A percentile compares a stretch with the other conserved stretches of the same genome.
Conservation (phyloP, 2,797 vertebrate genomes). For the Myotis myotis region DNA sequence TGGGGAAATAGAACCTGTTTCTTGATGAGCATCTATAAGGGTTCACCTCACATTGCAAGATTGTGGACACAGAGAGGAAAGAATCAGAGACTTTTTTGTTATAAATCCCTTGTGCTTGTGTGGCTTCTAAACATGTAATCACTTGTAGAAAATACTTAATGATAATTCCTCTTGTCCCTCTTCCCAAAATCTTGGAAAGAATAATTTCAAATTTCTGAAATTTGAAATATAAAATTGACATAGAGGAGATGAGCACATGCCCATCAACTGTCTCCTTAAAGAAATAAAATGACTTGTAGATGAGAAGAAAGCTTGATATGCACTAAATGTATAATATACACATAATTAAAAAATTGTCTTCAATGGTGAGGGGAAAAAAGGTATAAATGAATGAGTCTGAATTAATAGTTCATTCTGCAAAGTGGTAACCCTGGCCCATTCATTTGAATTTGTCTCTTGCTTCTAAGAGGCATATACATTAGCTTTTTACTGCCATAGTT, state of each 20-base stretch:
- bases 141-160: background rate
- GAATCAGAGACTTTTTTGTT: background rate
- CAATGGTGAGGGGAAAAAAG: background rate
- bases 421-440: background rate
- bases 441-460: background rate
- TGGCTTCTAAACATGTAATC: background rate
- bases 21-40: background rate
- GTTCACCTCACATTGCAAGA: fast-evolving
- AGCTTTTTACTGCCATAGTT: background rate
- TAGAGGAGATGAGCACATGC: background rate
- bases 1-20: background rate
- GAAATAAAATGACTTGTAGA: background rate
- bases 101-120: background rate
- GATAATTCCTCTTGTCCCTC: background rate
- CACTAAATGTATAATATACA: background rate
- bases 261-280: background rate
- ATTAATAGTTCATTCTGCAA: background rate
- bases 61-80: background rate
- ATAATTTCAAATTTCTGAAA: background rate
- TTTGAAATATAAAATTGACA: background rate
- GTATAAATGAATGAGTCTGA: background rate
- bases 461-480: background rate
- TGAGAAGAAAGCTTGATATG: background rate
- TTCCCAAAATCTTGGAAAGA: background rate
- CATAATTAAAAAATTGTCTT: background rate